Conservation (phyloP, 2,797 vertebrate genomes). For the Salmo trutta region DNA sequence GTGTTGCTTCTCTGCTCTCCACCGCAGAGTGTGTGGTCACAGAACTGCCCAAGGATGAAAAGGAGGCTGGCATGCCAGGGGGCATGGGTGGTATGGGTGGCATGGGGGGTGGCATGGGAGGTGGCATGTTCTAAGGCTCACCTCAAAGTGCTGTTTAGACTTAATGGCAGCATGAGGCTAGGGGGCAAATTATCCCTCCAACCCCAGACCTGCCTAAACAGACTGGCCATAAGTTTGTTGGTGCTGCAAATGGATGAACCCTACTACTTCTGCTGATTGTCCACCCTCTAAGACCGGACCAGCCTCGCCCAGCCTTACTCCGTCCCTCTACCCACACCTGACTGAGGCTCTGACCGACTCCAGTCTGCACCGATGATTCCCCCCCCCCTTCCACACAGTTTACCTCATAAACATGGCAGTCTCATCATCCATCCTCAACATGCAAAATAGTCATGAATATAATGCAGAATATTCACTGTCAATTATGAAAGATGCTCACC, state of each 20-base stretch:
- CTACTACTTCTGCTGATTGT: slow-evolving; percentile 26
- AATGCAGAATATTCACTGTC: background rate
- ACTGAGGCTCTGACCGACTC: slow-evolving; percentile 13
- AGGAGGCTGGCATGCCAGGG: slow-evolving; percentile 84
- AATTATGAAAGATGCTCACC: slow-evolving; percentile 13
- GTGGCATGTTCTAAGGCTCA: slow-evolving; percentile 85
- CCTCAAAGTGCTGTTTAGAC: slow-evolving; percentile 62
- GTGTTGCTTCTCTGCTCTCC: slow-evolving; percentile 91
- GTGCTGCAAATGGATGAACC: slow-evolving; percentile 46
- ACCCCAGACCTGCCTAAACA: slow-evolving; percentile 45
- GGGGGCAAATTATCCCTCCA: slow-evolving; percentile 33
- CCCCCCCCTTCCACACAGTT: slow-evolving; percentile 13
- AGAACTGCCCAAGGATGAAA: slow-evolving; percentile 95
- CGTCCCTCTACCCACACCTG: slow-evolving; percentile 7
- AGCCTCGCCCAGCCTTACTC: slow-evolving; percentile 10
- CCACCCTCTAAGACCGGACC: slow-evolving; percentile 23
- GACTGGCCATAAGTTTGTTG: slow-evolving; percentile 49
- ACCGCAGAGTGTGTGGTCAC: slow-evolving; percentile 95
- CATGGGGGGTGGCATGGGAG: slow-evolving; percentile 79
- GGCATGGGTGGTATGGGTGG: slow-evolving; percentile 86
- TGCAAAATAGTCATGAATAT: background rate
- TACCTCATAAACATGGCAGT: slow-evolving; percentile 8
- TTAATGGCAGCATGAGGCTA: slow-evolving; percentile 49
- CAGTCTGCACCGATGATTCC: slow-evolving; percentile 3
- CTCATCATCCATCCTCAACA: slow-evolving; percentile 12